Percentiles rank a stretch among this genome's conserved stretches.
Conservation (phyloP, 2,888 invertebrate genomes). For the Isoperla grammatica region DNA sequence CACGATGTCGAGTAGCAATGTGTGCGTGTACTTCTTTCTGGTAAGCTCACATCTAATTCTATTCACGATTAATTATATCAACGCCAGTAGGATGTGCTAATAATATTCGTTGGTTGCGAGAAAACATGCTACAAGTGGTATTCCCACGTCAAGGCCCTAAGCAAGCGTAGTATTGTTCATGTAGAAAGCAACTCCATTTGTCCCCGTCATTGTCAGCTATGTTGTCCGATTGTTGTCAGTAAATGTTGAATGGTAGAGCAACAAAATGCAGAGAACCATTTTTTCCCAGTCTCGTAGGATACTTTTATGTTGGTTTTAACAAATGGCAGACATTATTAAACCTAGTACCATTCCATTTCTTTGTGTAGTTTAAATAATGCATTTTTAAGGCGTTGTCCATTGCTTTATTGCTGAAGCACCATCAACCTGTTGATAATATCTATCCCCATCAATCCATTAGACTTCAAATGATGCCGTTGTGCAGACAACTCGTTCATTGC, state of each 20-base stretch:
- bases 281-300: not conserved
- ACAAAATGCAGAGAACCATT: not conserved
- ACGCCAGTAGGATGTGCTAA: not conserved
- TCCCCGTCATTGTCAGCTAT: conserved; percentile 6
- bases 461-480: not conserved
- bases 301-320: not conserved
- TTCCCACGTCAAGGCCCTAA: not conserved
- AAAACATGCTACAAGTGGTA: not conserved
- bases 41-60: too few relatives aligned
- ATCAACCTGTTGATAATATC: conserved; percentile 13
- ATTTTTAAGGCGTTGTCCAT: conserved; percentile 12
- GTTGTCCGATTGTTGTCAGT: not conserved
- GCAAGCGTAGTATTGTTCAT: not conserved
- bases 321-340: conserved; percentile 10
- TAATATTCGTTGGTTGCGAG: not conserved
- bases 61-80: not conserved
- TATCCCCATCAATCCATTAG: conserved; percentile 1
- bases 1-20: too few relatives aligned
- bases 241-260: not conserved
- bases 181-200: conserved; percentile 4
- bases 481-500: not conserved
- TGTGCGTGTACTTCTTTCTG: too few relatives aligned
- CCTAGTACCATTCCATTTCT: conserved; percentile 12
- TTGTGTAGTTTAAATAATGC: conserved; percentile 8
- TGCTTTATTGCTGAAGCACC: not conserved